Base-by-base conservation (phyloP, 2,888 invertebrate genomes). In the Stictocephala bisonia region DNA sequence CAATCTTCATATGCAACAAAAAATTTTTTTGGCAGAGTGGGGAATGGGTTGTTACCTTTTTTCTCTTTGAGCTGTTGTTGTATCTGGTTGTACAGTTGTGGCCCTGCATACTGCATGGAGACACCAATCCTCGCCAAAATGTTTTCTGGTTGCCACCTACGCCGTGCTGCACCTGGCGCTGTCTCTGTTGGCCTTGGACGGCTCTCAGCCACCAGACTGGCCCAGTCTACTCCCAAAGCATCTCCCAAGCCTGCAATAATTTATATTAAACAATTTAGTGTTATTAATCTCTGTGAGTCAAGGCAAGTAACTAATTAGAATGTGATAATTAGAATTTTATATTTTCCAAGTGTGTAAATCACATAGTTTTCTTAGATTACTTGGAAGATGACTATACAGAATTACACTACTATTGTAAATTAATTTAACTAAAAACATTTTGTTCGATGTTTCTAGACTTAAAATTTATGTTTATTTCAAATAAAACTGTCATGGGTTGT, bases 191-290 rank as follows among this genome's bases (percentile, higher is more conserved):
- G 80, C 40, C 79, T 79, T 0, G 87, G 87, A 35, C 89, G 87
- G 3, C 93, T 92, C 84, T 94, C 94, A 1, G 92, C 92, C 0
- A 94, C 92, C 53, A 97, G 86, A 82, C 94, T 94, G 11, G 94
- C 93, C 96, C 96, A 96, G 84, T 97, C 96, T 0, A 97, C 96
- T n/a, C 96, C 96, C 27, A 97, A 85, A n/a, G 95, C 95, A 84
- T 96, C 96, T 3, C 95, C 95, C 75, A 96, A 88, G 35, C 92
- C 90, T 85, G 85, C 80, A 78, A 69, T 50, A 68, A 73, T 68
- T 4, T 15, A 72, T 29, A n/a, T n/a, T n/a, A n/a, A n/a, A n/a
- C n/a, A n/a, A n/a, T n/a, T n/a, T n/a, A n/a, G n/a, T n/a, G n/a
- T n/a, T n/a, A n/a, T n/a, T n/a, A n/a, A n/a, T n/a, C n/a, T n/a